Evolutionary conservation across 2,888 invertebrate genomes (phyloP), one percentile per base, ranked within the genome.

Genomic region (Drosophila quinaria): DNA sequence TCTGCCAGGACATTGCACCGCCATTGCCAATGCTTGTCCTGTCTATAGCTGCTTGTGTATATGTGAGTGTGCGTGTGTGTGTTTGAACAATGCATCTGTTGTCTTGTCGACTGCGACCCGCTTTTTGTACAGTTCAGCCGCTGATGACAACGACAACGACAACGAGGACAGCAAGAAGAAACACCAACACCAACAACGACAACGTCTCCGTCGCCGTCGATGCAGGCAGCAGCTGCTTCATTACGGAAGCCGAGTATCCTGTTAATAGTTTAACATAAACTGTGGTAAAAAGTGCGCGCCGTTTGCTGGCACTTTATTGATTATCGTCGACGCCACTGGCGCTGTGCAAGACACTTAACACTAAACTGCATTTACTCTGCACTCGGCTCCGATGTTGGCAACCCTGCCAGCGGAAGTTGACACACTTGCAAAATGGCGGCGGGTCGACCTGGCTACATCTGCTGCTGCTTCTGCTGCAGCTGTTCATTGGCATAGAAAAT

Each of bases 211-310:
- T 11, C 10, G n/a, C 11, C 54, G 61, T 25, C 41, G 37, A 33
- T 33, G 29, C 29, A 29, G 61, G 29, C 59, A 52, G 33, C 83
- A 79, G 83, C 81, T 79, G 77, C 71, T 84, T 87, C 81, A 84
- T 81, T 81, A 81, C 87, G 87, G 89, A 89, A 78, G 74, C 72
- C 72, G 63, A 74, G 78, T 60, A 80, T 89, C 89, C 89, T 80
- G 88, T 86, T 89, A 89, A 89, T 86, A 87, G 89, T 87, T 87
- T 71, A 89, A 87, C 86, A 86, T 87, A 89, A 89, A 89, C 85
- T 89, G 85, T 76, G 89, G 87, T 74, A 80, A 82, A 73, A 78
- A 86, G 71, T 80, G 87, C 78, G 66, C 70, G 39, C 50, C 65
- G 68, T 56, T 72, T 51, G 86, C 70, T 66, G 59, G 41, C 46